Evolutionary conservation across 2,888 invertebrate genomes (phyloP).

Genomic region (Suillia variegata): DNA sequence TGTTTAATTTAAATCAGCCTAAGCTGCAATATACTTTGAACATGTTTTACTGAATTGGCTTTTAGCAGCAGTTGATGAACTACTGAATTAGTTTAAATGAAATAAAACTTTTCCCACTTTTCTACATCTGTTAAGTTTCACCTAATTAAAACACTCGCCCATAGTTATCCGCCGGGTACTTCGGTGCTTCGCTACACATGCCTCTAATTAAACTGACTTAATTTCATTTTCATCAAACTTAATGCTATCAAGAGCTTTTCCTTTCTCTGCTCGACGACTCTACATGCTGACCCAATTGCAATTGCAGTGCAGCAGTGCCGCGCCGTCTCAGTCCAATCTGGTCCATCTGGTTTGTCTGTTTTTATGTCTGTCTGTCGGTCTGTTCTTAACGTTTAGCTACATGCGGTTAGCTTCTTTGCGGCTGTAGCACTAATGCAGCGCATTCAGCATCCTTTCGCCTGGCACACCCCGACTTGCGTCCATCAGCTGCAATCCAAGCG

Average conservation of each 20-base stretch:
- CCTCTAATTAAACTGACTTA: not conserved
- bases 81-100: no score
- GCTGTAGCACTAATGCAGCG: not conserved
- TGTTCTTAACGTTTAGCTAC: not conserved
- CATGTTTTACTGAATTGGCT: no score
- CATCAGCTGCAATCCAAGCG: not conserved
- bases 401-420: not conserved
- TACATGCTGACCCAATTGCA: not conserved
- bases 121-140: no score
- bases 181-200: no score
- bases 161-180: no score
- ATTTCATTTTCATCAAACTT: not conserved
- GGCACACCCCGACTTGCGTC: not conserved
- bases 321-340: no score
- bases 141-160: no score
- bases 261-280: not conserved
- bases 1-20: no score
- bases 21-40: no score
- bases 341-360: no score
- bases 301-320: not conserved
- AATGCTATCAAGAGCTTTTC: not conserved
- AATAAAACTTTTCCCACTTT: no score
- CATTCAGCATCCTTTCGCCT: not conserved
- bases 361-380: not conserved
- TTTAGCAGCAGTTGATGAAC: no score